These are phyloP conservation scores for Bombus pascuorum DNA, from an alignment of 1,140 invertebrate species.

Conservation along the genomic window DNA sequence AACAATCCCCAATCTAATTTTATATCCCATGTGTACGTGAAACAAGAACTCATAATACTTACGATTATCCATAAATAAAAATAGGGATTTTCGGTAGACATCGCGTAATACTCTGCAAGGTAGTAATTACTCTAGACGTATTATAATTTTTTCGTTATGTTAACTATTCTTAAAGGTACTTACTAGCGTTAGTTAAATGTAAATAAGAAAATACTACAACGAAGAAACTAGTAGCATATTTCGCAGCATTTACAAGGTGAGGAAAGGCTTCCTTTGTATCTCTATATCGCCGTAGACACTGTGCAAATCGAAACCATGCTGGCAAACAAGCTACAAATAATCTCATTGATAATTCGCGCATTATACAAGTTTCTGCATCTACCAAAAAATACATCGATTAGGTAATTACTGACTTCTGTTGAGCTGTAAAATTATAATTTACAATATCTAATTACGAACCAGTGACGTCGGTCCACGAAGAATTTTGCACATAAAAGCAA, in stretches of 20 bases:
- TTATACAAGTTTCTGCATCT: slow-evolving; percentile 80
- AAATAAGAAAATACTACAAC: slow-evolving; percentile 88
- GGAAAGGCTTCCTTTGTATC: slow-evolving; percentile 86
- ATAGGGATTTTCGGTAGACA: slow-evolving; percentile 89
- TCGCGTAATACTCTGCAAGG: slow-evolving; percentile 84
- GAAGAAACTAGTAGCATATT: slow-evolving; percentile 92
- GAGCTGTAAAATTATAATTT: background rate
- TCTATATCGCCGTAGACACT: slow-evolving; percentile 90
- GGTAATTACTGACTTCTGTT: background rate
- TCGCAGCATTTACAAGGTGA: slow-evolving; percentile 91
- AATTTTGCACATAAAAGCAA: slow-evolving; percentile 84
- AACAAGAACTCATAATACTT: slow-evolving; percentile 90
- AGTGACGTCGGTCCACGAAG: slow-evolving; percentile 77
- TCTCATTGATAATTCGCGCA: slow-evolving; percentile 80
- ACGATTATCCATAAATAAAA: slow-evolving; percentile 91
- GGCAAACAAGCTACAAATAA: slow-evolving; percentile 90
- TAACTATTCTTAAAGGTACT: slow-evolving; percentile 27
- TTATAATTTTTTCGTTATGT: background rate
- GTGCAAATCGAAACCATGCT: slow-evolving; percentile 94
- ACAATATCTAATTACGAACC: slow-evolving; percentile 15
- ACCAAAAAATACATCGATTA: slow-evolving; percentile 22
- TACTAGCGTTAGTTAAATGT: slow-evolving; percentile 83
- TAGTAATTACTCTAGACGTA: background rate
- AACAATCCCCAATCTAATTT: slow-evolving; percentile 99
- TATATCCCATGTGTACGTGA: slow-evolving; percentile 97